Evolutionary conservation across 2,888 invertebrate species (phyloP), one percentile per base, ranked within the genome.

Genomic region (Trichogramma evanescens): DNA sequence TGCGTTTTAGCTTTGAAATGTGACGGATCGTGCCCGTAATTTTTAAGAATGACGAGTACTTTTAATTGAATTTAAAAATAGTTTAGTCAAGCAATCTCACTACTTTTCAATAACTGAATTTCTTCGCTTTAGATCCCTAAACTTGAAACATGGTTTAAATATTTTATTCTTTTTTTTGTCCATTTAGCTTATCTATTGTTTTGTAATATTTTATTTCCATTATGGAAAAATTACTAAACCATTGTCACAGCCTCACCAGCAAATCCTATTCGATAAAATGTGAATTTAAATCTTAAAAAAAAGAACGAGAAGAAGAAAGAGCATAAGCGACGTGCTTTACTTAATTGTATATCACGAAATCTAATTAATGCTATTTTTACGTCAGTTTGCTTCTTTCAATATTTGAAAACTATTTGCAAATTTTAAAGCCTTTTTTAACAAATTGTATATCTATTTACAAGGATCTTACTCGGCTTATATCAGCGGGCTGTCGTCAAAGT

Each of bases 201-300:
- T 56, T 56, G 58, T 56, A 41, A 46, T 42, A 41, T 48, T 45
- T 61, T 44, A 60, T 58, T 65, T 56, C 59, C 54, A 55, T 44
- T 38, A n/a, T 55, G 58, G 57, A 62, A 64, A 59, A 59, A 62
- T n/a, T 41, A 8, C 50, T 63, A 50, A 53, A 59, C 62, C 59
- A 49, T 49, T 64, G 59, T 66, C 66, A 66, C 66, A 66, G 66
- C 66, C 66, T 61, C 65, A 59, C 66, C 63, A 66, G 61, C 64
- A 60, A 66, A 65, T 59, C 51, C 54, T 62, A 56, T 54, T 56
- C 26, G 26, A 2, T 26, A 5, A 45, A 40, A 39, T n/a, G 40
- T 51, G n/a, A 10, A 6, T 8, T 7, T 51, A 6, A 38, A 26
- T n/a, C 7, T 50, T 39, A n/a, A 26, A 26, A 40, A 6, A 13